Evolutionary conservation across 2,797 vertebrate genomes (phyloP), one percentile per base, ranked within the genome.

Genomic region (Setipinna tenuifilis): DNA sequence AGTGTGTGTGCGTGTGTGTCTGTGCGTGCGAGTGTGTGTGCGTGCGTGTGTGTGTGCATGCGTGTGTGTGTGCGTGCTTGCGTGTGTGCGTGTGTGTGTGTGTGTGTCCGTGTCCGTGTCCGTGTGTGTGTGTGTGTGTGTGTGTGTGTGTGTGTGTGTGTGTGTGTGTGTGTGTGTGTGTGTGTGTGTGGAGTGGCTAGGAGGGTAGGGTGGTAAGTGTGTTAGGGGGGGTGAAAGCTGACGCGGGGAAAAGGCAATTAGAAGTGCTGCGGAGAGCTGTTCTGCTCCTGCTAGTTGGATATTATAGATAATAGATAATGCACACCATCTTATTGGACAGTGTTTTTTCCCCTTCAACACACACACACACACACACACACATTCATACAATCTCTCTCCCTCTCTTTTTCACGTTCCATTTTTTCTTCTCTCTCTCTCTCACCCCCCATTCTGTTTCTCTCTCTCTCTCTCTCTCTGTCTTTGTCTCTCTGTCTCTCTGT

Each of bases 251-350:
- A 44, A 78, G 17, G 71, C 71, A 78, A 78, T 78, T 78, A 78
- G 17, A 41, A 78, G 71, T 78, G 71, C 71, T 44, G 31, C 7
- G 5, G 35, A 19, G 0, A 44, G 71, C 71, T 44, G 41, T 75
- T 78, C 41, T 78, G 31, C 71, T 44, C 50, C 7, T 0, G 71
- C 19, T 78, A 9, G 31, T 78, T 78, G 71, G 35, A 41, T 78
- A 78, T 44, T 78, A n/a, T 41, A 14, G 50, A 54, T 54, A 41
- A 14, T 78, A 78, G 71, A 78, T 78, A 78, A 78, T 41, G 25
- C 65, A 71, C 14, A 68, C 65, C 31, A 75, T 44, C 71, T 78
- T 19, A 44, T 14, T 9, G 0, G 2, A 41, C 50, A 10, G 50
- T 54, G 50, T 54, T 54, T 54, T 54, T 14, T 54, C 7, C 50